Evolutionary conservation across 1,140 invertebrate species (phyloP), one percentile per base, ranked within the genome.

Genomic region (Scaptomyza hsui): DNA sequence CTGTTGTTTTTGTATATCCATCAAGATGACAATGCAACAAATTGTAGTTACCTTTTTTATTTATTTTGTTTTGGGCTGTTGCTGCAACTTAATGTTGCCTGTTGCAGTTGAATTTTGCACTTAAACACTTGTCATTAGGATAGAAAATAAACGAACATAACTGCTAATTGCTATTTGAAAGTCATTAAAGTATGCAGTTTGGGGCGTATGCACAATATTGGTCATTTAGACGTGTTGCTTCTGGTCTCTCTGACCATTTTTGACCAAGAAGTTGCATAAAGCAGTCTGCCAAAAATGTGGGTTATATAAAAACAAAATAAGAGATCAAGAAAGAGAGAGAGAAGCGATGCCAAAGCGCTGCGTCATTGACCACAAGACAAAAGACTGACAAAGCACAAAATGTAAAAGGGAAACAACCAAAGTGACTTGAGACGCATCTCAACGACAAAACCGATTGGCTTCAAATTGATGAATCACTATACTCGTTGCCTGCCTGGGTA

Each of bases 281-380:
- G 59, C 47, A 24, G n/a, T n/a, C 49, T 61, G 68, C 37, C 42
- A 75, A 76, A 69, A 65, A 85, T 77, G 57, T 72, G 81, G 69
- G 81, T 85, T 85, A 85, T 74, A 81, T 85, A 85, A 85, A 65
- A 29, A 9, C 4, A 26, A 15, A 69, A 73, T 45, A 49, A 62
- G 45, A 47, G 26, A 19, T 44, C 9, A 10, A 63, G 51, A 61
- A 37, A 53, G 63, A 73, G 37, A 85, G 52, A 82, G 15, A 62
- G 65, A 72, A 64, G 57, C 53, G 55, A 21, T 39, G 39, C 41
- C 37, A 51, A 79, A 64, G 29, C 56, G 80, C 81, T 85, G 77
- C 81, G 81, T 85, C 81, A 85, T 85, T 85, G 82, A 69, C 53
- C 77, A 85, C 63, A 70, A 76, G 67, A 78, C 63, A 51, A 48